Base-by-base conservation (phyloP, 2,888 invertebrate genomes). In the Panopea generosa region DNA sequence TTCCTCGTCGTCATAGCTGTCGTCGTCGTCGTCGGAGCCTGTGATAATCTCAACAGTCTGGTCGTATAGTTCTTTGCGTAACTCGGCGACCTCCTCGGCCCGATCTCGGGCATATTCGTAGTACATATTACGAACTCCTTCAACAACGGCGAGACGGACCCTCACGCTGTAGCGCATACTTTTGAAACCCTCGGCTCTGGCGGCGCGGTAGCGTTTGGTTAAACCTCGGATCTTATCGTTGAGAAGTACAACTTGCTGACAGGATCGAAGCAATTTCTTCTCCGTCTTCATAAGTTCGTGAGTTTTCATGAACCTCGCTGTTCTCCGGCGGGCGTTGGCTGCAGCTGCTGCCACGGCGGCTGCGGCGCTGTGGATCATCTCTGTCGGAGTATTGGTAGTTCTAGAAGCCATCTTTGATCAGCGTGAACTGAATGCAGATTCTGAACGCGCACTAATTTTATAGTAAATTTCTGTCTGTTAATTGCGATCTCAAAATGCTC, bases 51-150 rank as follows among this genome's bases (percentile, higher is more conserved):
- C 50, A 6, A 80, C 79, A 26, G 65, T 72, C 45, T 80, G 72
- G 38, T 73, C 65, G 55, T 71, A 80, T 3, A 80, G 59, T 24
- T 80, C 79, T 57, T 69, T 69, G 2, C 79, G 53, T 18, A 80
- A 57, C 18, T 80, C 75, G 50, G 75, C 79, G 14, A 80, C 40
- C 26, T 80, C 75, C 33, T 80, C 79, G 26, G 79, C 79, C 11
- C 66, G 27, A 49, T 75, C 72, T 26, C 79, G 50, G 18, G 79
- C 79, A 27, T 75, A 80, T 69, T 80, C 79, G 69, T 80, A 76
- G 49, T 56, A 76, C 52, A 80, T 69, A 62, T 80, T 80, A n/a
- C 79, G 55, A 1, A 76, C 75, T 0, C 79, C 79, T 22, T 80
- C 79, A 18, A 67, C 61, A 4, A 66, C 72, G n/a, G 79, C 79